A percentile compares a stretch with the other conserved stretches of the same genome.
These are phyloP conservation scores for Elgaria multicarinata DNA, from an alignment of 2,113 vertebrate genomes.

Conservation along the genomic window DNA sequence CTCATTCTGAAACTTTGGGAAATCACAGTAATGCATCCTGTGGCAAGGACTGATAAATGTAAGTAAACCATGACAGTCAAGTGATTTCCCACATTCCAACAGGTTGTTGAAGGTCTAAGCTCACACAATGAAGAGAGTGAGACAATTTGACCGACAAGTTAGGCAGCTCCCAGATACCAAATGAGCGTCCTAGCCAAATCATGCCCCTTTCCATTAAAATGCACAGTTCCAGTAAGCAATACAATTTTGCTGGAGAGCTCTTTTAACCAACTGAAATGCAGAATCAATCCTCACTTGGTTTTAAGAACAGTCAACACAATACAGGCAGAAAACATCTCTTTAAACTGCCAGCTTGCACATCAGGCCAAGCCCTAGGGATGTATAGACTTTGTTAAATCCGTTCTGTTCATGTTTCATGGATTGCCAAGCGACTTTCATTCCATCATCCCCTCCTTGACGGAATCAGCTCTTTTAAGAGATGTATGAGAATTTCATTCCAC, in stretches of 20 bases:
- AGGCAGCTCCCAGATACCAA: background rate
- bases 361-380: too few relatives aligned
- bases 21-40: conserved; percentile 46
- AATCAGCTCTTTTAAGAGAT: too few relatives aligned
- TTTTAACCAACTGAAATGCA: background rate
- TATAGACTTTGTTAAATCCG: too few relatives aligned
- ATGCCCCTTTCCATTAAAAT: background rate
- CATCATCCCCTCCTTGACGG: too few relatives aligned
- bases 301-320: background rate
- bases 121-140: background rate
- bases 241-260: background rate
- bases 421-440: too few relatives aligned
- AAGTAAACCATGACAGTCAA: conserved; percentile 26
- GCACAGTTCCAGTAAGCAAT: background rate
- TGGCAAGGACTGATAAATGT: conserved; percentile 59
- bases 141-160: background rate
- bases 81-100: background rate
- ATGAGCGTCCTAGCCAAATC: background rate
- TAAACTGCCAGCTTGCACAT: background rate
- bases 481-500: too few relatives aligned
- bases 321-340: background rate
- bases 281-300: background rate
- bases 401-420: too few relatives aligned
- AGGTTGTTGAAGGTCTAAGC: background rate
- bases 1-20: background rate